Base-by-base conservation (phyloP, 2,797 vertebrate species). In the Ambastaia sidthimunki region DNA sequence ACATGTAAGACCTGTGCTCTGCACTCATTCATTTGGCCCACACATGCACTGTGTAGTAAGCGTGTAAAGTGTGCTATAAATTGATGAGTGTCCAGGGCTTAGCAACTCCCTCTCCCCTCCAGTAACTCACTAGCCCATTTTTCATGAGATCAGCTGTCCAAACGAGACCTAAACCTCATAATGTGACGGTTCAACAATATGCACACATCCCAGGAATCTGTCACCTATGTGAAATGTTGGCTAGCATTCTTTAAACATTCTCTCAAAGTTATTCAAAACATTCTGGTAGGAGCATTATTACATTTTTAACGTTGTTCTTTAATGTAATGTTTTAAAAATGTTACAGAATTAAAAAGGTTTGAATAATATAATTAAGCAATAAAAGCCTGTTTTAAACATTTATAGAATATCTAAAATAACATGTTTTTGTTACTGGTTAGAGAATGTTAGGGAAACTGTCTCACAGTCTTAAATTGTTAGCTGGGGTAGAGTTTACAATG, bases 131-230 rank as follows among this genome's bases (percentile, higher is more conserved):
- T 10, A 44, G 13, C 7, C 3, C 4, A 3, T 11, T 3, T 13
- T 54, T 54, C 16, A 31, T 54, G 15, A 54, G 7, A 19, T 54
- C 16, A 71, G 48, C 48, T n/a, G 16, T 71, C 7, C 48, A 31
- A 16, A 54, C 28, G 15, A 37, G 25, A 71, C 10, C 11, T 31
- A 19, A 34, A 52, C 50, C 47, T 28, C 13, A 25, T 25, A 54
- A 19, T n/a, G 34, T 9, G n/a, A 52, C 10, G 68, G 48, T 69
- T 37, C 7, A 3, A 28, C 18, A 75, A 85, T 81, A 71, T 4
- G 70, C 16, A 31, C 2, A 57, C 11, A 68, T 74, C 4, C 16
- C 41, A 74, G 23, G n/a, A 44, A n/a, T 80, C 34, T 59, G 54
- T 21, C 52, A 55, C 18, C 47, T 44, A 50, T 34, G 12, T 63